Percentiles rank a stretch among this genome's conserved stretches.
phyloP scores from a whole-genome alignment of 2,113 vertebrate species.

The Leptobrachium leishanense region DNA sequence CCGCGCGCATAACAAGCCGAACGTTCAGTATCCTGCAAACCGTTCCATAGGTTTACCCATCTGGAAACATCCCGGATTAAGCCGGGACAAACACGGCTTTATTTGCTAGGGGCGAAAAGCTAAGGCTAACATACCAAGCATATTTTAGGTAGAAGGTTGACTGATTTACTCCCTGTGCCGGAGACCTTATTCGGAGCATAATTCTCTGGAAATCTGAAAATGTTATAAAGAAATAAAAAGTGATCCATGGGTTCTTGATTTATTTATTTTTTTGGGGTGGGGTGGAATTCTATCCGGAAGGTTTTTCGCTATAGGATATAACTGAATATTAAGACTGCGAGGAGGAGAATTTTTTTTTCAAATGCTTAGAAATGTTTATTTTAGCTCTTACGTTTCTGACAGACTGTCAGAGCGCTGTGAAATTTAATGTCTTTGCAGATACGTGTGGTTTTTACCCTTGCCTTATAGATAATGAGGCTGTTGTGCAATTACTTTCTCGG shows the following conservation, averaged over 20 bases:
- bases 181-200: not conserved
- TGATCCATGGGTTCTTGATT: not conserved
- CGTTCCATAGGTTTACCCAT: not conserved
- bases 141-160: not conserved
- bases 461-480: too few relatives aligned
- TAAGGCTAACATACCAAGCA: not conserved
- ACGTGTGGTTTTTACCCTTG: too few relatives aligned
- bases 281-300: too few relatives aligned
- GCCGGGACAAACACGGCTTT: slow-evolving; percentile 7
- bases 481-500: too few relatives aligned
- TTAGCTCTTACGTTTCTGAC: too few relatives aligned
- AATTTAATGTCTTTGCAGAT: too few relatives aligned
- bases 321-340: too few relatives aligned
- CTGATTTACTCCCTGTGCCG: slow-evolving; percentile 14
- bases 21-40: not conserved
- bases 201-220: not conserved
- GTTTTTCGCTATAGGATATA: too few relatives aligned
- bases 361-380: too few relatives aligned
- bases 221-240: not conserved
- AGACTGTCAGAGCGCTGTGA: too few relatives aligned
- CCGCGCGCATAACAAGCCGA: not conserved
- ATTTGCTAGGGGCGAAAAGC: slow-evolving; percentile 1
- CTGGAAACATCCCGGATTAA: slow-evolving; percentile 23
- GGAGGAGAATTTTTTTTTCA: too few relatives aligned
- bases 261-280: too few relatives aligned